A percentile compares a stretch with the other conserved stretches of the same genome.
phyloP scores from a whole-genome alignment of 2,113 vertebrate species.

The Caranx melampygus region DNA sequence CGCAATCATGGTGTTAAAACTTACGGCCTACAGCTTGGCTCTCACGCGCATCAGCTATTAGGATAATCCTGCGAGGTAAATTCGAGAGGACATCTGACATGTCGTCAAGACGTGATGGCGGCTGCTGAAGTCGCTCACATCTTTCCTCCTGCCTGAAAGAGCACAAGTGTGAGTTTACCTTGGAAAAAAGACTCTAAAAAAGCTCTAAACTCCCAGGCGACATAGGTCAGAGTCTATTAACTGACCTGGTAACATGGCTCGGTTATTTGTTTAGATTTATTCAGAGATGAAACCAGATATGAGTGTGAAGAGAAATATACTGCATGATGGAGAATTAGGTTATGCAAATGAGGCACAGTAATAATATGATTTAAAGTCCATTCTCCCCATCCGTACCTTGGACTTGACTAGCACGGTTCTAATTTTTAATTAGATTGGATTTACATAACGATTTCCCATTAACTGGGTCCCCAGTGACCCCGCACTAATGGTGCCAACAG shows the following conservation, averaged over 20 bases:
- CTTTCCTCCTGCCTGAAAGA: slow-evolving; percentile 4
- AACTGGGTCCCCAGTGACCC: slow-evolving; percentile 69
- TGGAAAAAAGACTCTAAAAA: neutral
- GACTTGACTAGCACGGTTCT: slow-evolving; percentile 57
- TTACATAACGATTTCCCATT: slow-evolving; percentile 81
- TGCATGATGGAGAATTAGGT: slow-evolving; percentile 53
- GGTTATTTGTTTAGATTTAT: slow-evolving; percentile 57
- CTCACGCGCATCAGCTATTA: slow-evolving; percentile 45
- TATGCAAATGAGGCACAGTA: slow-evolving; percentile 75
- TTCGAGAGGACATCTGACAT: slow-evolving; percentile 41
- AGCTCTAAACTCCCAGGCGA: slow-evolving; percentile 1
- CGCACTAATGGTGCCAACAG: slow-evolving; percentile 63
- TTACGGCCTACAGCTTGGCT: slow-evolving; percentile 42
- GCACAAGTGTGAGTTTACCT: neutral
- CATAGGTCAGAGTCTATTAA: neutral
- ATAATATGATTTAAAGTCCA: slow-evolving; percentile 74
- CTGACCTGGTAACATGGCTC: neutral
- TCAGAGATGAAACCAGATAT: slow-evolving; percentile 37
- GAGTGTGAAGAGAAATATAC: slow-evolving; percentile 50
- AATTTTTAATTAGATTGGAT: slow-evolving; percentile 82
- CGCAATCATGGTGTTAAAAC: slow-evolving; percentile 39
- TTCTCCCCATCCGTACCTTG: slow-evolving; percentile 60
- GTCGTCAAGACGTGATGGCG: slow-evolving; percentile 21
- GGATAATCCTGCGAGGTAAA: slow-evolving; percentile 45
- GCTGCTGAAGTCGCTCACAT: neutral